Evolutionary conservation across 2,888 invertebrate species (phyloP), one percentile per base, ranked within the genome.

Genomic region (Synanthedon formicaeformis): DNA sequence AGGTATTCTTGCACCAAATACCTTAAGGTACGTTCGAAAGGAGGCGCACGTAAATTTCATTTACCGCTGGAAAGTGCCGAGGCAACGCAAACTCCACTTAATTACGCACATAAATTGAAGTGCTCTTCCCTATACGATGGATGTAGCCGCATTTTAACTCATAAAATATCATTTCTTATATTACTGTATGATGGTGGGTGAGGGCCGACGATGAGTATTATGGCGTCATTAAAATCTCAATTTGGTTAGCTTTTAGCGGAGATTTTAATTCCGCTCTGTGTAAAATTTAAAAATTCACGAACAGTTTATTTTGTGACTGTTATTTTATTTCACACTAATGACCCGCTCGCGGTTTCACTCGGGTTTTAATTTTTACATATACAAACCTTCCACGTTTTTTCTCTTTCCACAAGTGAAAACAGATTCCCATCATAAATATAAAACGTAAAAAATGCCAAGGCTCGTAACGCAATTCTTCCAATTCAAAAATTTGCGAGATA

Each of bases 31-130:
- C 56, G 76, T 78, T 78, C 76, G 75, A 73, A 81, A 81, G 81
- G 79, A 74, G 74, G 76, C 73, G 81, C 80, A 82, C 82, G 86
- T 84, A 85, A 85, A 86, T 86, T 86, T 82, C 84, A 86, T 86
- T 86, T 85, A 78, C 81, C 80, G 76, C 69, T 79, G 73, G 79
- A 75, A 82, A 86, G 85, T 84, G 85, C 82, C 78, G 78, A 74
- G 79, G 72, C 75, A 77, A 82, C 81, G 82, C 81, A 84, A 85
- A 84, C 83, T 84, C 79, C 73, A 86, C 85, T 85, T 86, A 86
- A 86, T 86, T 86, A 86, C 84, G 83, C 78, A 83, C 83, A 84
- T 83, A 86, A 85, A 85, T 84, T 84, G 79, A 76, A 85, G 84
- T 80, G 84, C 82, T 83, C 77, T 77, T 70, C 72, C 73, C 73